These are phyloP conservation scores for Cavia aperea DNA, from an alignment of 2,113 vertebrate genomes.

Conservation along the genomic window DNA sequence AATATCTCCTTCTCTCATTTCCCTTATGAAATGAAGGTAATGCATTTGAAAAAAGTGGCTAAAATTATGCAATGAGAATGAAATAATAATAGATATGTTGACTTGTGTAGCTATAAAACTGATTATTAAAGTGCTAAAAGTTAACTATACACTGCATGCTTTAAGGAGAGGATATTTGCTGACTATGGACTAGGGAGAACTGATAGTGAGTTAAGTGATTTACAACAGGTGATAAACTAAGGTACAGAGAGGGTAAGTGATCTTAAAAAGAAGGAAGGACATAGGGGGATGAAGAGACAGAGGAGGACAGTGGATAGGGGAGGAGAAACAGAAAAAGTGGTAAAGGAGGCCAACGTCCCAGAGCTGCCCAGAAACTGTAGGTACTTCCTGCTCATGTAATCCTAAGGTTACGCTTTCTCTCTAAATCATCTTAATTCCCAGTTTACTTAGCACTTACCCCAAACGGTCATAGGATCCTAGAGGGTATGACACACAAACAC, in stretches of 20 bases:
- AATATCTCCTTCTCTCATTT: not conserved
- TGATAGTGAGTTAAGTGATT: not conserved
- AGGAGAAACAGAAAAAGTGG: not conserved
- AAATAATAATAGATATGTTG: not conserved
- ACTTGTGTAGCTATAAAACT: not conserved
- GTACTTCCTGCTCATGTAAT: not conserved
- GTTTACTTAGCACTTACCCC: not conserved
- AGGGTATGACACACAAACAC: not conserved
- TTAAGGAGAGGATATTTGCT: not conserved
- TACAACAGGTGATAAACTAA: not conserved
- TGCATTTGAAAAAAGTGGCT: not conserved
- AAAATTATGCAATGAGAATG: constrained; percentile 7
- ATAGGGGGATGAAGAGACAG: not conserved
- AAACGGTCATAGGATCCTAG: not conserved
- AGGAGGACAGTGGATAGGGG: accelerated
- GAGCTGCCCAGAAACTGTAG: not conserved
- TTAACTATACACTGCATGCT: not conserved
- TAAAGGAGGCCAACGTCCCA: not conserved
- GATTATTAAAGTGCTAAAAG: not conserved
- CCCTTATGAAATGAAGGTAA: not conserved
- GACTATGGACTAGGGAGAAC: not conserved
- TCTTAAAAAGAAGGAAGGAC: not conserved
- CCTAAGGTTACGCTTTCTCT: not conserved
- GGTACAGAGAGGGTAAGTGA: not conserved
- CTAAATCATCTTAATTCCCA: not conserved